Conservation (phyloP, 1,140 invertebrate species). For the Magallana ariakensis region DNA sequence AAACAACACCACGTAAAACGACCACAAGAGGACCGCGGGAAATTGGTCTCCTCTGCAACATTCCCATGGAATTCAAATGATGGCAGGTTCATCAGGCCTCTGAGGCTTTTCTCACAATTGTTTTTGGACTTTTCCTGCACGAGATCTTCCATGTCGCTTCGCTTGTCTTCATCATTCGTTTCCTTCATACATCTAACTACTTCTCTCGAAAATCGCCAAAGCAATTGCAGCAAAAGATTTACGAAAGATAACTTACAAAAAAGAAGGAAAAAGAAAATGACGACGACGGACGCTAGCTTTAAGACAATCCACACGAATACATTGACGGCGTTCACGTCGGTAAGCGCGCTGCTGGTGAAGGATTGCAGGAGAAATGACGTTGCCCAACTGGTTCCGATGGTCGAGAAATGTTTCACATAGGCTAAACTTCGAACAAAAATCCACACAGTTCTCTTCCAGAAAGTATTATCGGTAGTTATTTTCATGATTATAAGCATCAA, state of each 20-base stretch:
- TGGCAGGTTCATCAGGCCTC: background rate
- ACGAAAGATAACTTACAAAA: background rate
- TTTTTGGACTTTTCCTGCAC: constrained; percentile 7
- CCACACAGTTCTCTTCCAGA: constrained; percentile 21
- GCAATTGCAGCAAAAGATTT: background rate
- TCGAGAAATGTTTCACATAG: constrained; percentile 7
- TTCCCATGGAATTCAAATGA: background rate
- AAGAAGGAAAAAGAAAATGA: background rate
- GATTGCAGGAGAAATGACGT: constrained; percentile 2
- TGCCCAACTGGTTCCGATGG: constrained; percentile 8
- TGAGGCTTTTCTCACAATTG: background rate
- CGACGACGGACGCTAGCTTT: background rate
- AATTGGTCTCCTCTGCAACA: background rate
- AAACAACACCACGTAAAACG: background rate
- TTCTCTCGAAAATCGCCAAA: background rate
- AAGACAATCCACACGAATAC: background rate
- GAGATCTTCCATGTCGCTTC: constrained; percentile 11
- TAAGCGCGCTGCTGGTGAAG: constrained; percentile 6
- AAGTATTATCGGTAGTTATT: background rate
- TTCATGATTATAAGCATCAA: constrained; percentile 1
- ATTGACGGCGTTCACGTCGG: background rate
- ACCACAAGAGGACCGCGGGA: background rate
- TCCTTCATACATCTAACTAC: background rate
- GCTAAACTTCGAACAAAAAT: background rate
- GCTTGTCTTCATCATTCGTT: background rate